Evolutionary conservation across 2,113 vertebrate genomes (phyloP).

Genomic region (Prinia subflava): DNA sequence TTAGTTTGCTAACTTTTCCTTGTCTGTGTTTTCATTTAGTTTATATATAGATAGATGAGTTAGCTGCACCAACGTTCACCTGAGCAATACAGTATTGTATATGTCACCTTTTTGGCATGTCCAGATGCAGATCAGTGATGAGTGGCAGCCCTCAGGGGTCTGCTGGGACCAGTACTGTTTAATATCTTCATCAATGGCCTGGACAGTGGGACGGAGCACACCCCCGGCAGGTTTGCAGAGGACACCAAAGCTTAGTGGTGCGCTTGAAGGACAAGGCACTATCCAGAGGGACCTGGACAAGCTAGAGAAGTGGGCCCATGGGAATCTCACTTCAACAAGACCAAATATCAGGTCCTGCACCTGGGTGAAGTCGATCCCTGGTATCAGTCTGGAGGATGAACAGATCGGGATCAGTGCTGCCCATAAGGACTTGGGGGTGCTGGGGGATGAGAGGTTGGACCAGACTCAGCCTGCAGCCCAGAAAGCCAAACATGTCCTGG

Average conservation of each 20-base stretch:
- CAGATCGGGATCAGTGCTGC: not conserved
- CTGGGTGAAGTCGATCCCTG: rapidly evolving
- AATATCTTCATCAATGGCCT: not conserved
- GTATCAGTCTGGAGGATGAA: not conserved
- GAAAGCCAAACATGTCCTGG: rapidly evolving
- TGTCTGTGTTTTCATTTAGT: not conserved
- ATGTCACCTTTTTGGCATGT: not conserved
- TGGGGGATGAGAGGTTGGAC: not conserved
- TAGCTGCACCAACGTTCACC: not conserved
- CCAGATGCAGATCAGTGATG: not conserved
- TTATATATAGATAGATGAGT: no score
- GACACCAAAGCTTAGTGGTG: no score
- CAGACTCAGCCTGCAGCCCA: rapidly evolving
- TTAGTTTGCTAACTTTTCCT: not conserved
- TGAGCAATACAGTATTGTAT: not conserved
- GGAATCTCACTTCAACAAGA: not conserved
- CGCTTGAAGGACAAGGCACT: rapidly evolving
- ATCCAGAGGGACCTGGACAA: not conserved
- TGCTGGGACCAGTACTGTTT: not conserved
- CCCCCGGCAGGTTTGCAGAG: not conserved
- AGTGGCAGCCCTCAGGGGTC: not conserved
- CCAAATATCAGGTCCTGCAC: not conserved
- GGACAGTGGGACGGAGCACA: not conserved
- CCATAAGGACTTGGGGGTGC: rapidly evolving
- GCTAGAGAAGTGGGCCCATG: not conserved